Evolutionary conservation across 2,113 vertebrate species (phyloP), one percentile per base, ranked within the genome.

Genomic region (Cavia aperea): DNA sequence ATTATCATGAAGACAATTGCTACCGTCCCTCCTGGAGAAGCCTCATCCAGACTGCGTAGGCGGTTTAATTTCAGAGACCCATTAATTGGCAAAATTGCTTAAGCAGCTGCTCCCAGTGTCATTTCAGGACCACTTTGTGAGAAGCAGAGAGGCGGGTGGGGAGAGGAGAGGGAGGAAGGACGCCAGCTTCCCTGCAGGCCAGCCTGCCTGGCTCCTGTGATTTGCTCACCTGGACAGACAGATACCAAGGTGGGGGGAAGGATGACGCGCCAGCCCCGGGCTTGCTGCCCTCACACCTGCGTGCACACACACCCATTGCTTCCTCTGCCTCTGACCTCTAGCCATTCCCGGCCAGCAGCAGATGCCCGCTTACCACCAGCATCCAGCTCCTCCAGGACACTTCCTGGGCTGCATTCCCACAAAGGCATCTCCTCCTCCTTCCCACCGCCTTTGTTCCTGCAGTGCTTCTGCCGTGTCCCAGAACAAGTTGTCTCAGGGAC

Each of bases 1-100:
- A 98, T 98, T 98, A 98, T 97, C 97, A 98, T 97, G 97, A 97
- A 98, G 97, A 98, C 97, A 98, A 98, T 97, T 96, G 97, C 97
- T 92, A 96, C 97, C 97, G 97, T 97, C 97, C 97, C 97, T 98
- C 97, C 97, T 97, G 97, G 97, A 97, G 97, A 97, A 98, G 96
- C 96, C 97, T 97, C 97, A 96, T 96, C 97, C 96, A 97, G 97
- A 97, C 97, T 97, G 97, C 89, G 97, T 96, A 97, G 97, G 98
- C 95, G 97, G 97, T 98, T 98, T 98, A 97, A 98, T 98, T 98
- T 98, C 97, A 98, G 97, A 97, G 97, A 97, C 97, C 97, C 97
- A 98, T 98, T 98, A 98, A 98, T 97, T 97, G 97, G 97, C 97
- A 97, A 97, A 97, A 97, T 97, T 97, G 97, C 97, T 97, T 97